Conservation (phyloP, 2,888 invertebrate species). For the Drosophila meridionalis region DNA sequence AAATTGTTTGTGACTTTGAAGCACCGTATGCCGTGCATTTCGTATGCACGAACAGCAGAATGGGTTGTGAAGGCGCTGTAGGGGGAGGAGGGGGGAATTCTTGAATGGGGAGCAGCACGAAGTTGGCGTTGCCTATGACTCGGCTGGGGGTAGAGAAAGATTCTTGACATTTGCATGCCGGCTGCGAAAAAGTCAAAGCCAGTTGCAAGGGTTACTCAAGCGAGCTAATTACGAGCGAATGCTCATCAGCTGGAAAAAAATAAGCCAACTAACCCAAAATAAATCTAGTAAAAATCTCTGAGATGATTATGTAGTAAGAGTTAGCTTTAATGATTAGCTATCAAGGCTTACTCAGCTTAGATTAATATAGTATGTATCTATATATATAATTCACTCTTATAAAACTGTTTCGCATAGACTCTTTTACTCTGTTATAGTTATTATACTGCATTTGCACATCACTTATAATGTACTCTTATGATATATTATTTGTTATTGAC, state of each 20-base stretch:
- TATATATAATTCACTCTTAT: not conserved
- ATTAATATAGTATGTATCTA: not conserved
- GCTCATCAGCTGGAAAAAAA: slow-evolving; percentile 28
- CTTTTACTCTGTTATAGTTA: not conserved
- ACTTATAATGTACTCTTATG: not conserved
- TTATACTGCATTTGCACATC: not conserved
- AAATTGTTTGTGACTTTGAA: slow-evolving; percentile 74
- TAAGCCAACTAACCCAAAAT: slow-evolving; percentile 5
- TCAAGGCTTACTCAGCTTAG: not conserved
- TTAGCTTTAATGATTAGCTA: not conserved
- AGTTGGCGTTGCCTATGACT: slow-evolving; percentile 19
- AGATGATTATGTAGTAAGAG: not conserved
- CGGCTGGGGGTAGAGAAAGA: not conserved
- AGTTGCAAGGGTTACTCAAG: slow-evolving; percentile 48
- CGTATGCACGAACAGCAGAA: not conserved
- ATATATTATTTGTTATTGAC: not conserved
- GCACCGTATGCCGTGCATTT: slow-evolving; percentile 51
- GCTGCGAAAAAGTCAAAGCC: slow-evolving; percentile 57
- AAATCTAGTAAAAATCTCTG: not conserved
- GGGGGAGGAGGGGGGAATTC: not conserved
- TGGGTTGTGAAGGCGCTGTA: not conserved
- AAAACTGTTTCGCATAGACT: not conserved
- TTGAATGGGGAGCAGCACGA: slow-evolving; percentile 1
- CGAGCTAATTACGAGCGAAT: slow-evolving; percentile 47
- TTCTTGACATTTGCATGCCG: slow-evolving; percentile 57